Evolutionary conservation across 2,888 invertebrate genomes (phyloP).

Genomic region (Spodoptera exigua): DNA sequence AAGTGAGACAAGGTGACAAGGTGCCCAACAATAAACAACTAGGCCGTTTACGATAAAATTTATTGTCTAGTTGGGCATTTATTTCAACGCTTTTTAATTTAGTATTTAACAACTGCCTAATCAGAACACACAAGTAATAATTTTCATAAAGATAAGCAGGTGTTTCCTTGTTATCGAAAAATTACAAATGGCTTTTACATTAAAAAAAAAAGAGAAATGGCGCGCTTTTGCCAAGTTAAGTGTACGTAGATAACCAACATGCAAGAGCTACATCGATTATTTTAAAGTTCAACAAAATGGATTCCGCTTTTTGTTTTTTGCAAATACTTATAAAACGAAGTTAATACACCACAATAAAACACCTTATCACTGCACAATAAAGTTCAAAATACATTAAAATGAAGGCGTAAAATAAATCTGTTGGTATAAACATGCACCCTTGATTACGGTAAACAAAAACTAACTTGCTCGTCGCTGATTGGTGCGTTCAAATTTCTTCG

Average conservation of each 20-base stretch:
- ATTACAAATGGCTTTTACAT: slow-evolving; percentile 26
- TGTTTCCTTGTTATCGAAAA: slow-evolving; percentile 38
- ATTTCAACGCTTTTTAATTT: slow-evolving; percentile 40
- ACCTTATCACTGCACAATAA: slow-evolving; percentile 26
- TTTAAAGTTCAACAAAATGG: slow-evolving; percentile 42
- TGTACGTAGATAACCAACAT: slow-evolving; percentile 51
- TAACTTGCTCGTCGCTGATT: slow-evolving; percentile 40
- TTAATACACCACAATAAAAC: slow-evolving; percentile 10
- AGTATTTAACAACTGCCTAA: slow-evolving; percentile 43
- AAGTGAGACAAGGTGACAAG: too few species aligned
- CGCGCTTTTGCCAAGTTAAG: slow-evolving; percentile 35
- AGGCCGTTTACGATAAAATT: slow-evolving; percentile 12
- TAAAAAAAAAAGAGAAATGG: slow-evolving; percentile 27
- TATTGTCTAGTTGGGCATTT: not conserved
- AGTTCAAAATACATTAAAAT: slow-evolving; percentile 27
- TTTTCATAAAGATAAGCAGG: slow-evolving; percentile 32
- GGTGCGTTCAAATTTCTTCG: slow-evolving; percentile 36
- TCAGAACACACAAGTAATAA: slow-evolving; percentile 36
- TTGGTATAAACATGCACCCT: slow-evolving; percentile 41
- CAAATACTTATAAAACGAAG: slow-evolving; percentile 6
- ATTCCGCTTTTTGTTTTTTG: slow-evolving; percentile 8
- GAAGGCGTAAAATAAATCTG: slow-evolving; percentile 9
- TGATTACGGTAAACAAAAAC: slow-evolving; percentile 53
- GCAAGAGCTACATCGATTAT: slow-evolving; percentile 53
- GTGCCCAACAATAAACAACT: too few species aligned